A percentile compares a stretch with the other conserved stretches of the same genome.
Conservation (phyloP, 1,140 invertebrate genomes). For the Harpegnathos saltator region DNA sequence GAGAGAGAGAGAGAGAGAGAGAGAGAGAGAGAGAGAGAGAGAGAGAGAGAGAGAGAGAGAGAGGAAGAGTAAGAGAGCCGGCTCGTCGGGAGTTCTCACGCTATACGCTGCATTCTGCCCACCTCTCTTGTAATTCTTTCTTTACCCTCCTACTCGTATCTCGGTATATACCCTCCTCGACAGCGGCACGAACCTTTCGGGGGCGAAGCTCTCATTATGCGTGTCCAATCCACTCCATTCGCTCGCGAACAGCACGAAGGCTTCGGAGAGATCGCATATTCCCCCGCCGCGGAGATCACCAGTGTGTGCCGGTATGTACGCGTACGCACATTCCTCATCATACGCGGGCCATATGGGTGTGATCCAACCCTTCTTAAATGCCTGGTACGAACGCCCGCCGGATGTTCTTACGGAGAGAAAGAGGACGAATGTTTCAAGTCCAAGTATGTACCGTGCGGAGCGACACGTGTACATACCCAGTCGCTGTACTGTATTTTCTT, state of each 20-base stretch:
- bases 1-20: slow-evolving; percentile 23
- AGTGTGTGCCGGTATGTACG: slow-evolving; percentile 31
- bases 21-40: slow-evolving; percentile 28
- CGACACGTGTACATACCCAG: no score
- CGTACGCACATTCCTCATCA: slow-evolving; percentile 24
- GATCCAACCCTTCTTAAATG: not conserved
- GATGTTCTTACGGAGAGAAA: not conserved
- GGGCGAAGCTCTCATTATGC: slow-evolving; percentile 72
- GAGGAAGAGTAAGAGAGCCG: slow-evolving; percentile 36
- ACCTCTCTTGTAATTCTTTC: slow-evolving; percentile 67
- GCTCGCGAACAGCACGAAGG: slow-evolving; percentile 60
- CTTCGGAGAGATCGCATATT: slow-evolving; percentile 44
- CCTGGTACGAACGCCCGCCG: no score
- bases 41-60: slow-evolving; percentile 15
- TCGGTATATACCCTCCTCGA: slow-evolving; percentile 44
- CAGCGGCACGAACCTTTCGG: slow-evolving; percentile 68
- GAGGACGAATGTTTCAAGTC: no score
- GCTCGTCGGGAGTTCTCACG: slow-evolving; percentile 70
- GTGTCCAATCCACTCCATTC: slow-evolving; percentile 64
- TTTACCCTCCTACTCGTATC: slow-evolving; percentile 64
- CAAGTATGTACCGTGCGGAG: no score
- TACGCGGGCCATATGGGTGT: not conserved
- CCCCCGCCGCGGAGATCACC: not conserved
- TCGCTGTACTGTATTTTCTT: no score
- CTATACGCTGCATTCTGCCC: slow-evolving; percentile 66